A percentile compares a stretch with the other conserved stretches of the same genome.
Conservation (phyloP, 1,140 invertebrate species). For the Pteromalus puparum region DNA sequence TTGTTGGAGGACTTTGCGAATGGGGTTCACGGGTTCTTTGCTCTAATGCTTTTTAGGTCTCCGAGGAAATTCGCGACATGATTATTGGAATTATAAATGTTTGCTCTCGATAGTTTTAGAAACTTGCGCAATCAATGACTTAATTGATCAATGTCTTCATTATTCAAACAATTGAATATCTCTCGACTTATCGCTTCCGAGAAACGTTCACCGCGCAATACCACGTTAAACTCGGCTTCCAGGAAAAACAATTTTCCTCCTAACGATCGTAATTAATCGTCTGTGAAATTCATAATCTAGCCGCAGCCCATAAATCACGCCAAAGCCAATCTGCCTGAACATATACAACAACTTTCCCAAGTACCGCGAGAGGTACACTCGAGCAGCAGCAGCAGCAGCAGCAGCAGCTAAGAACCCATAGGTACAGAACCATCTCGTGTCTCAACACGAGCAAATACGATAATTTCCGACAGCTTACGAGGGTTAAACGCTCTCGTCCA, state of each 20-base stretch:
- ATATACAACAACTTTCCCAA: neutral
- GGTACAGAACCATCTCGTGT: neutral
- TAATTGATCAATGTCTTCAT: no score
- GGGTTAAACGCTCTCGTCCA: conserved; percentile 13
- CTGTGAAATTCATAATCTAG: neutral
- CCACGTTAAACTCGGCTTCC: no score
- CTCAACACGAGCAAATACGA: neutral
- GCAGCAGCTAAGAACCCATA: no score
- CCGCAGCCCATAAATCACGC: neutral
- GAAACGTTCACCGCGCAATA: no score
- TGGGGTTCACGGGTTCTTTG: neutral
- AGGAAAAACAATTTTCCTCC: no score
- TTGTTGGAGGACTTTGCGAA: conserved; percentile 1
- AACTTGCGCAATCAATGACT: no score
- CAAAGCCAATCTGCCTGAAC: neutral
- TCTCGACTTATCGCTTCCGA: no score
- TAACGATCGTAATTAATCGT: no score
- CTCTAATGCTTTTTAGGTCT: neutral
- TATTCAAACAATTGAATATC: no score
- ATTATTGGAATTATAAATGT: no score
- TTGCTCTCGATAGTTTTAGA: no score
- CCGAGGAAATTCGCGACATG: neutral
- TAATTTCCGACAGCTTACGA: conserved; percentile 11
- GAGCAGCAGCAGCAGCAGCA: neutral
- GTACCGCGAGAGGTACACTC: neutral